Percentiles rank a stretch among this genome's conserved stretches.
Evolutionary conservation across 2,888 invertebrate species (phyloP).

Genomic region (Geophilus truncorum): DNA sequence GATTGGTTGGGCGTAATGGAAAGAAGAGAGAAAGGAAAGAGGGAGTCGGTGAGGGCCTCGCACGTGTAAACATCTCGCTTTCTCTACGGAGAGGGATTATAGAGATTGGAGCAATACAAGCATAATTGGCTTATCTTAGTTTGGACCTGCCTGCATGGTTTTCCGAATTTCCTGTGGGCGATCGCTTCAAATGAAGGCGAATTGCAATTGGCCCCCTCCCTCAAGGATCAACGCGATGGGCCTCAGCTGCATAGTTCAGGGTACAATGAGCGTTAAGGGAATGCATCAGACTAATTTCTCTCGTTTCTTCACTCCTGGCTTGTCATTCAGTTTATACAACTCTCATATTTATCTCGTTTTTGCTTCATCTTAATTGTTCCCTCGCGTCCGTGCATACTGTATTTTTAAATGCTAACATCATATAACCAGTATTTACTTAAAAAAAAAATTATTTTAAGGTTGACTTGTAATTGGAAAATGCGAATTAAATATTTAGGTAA

Average conservation of each 20-base stretch:
- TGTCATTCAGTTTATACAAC: slow-evolving; percentile 20
- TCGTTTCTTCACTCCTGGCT: slow-evolving; percentile 17
- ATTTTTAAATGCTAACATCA: background rate
- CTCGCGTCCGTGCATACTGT: background rate
- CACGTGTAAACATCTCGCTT: slow-evolving; percentile 31
- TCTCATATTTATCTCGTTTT: slow-evolving; percentile 16
- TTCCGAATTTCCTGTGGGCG: slow-evolving; percentile 34
- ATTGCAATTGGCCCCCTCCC: slow-evolving; percentile 23
- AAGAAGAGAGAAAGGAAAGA: slow-evolving; percentile 24
- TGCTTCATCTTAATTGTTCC: background rate
- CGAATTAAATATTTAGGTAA: background rate
- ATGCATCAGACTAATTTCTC: slow-evolving; percentile 25
- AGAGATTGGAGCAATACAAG: slow-evolving; percentile 33
- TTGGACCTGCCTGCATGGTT: slow-evolving; percentile 33
- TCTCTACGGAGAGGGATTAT: slow-evolving; percentile 31
- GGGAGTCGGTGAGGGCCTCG: slow-evolving; percentile 28
- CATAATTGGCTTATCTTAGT: slow-evolving; percentile 33
- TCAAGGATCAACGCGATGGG: slow-evolving; percentile 21
- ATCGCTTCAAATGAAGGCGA: slow-evolving; percentile 28
- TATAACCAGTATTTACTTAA: background rate
- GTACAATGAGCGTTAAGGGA: slow-evolving; percentile 32
- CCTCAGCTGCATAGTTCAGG: slow-evolving; percentile 33
- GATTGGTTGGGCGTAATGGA: slow-evolving; percentile 28
- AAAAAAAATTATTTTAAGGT: background rate
- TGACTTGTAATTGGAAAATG: background rate